A percentile compares a stretch with the other conserved stretches of the same genome.
These are phyloP conservation scores for Gymnosoma rotundatum DNA, from an alignment of 2,888 invertebrate genomes.

Conservation along the genomic window DNA sequence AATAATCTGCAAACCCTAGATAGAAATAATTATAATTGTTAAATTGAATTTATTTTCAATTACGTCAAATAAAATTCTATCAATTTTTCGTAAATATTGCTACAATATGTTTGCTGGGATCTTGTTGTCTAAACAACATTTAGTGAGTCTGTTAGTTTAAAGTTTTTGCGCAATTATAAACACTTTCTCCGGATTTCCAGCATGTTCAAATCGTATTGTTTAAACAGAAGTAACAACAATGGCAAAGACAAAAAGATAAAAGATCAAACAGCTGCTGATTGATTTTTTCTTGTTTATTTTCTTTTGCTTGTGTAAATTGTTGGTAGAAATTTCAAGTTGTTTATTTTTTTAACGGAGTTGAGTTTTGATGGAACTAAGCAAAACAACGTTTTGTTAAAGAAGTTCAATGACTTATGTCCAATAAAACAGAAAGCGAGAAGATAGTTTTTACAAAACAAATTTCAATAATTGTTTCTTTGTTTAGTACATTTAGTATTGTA, in stretches of 20 bases:
- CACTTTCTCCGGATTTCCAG: constrained; percentile 68
- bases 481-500: no score
- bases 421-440: neutral
- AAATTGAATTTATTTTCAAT: neutral
- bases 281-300: constrained; percentile 11
- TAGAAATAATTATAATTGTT: no score
- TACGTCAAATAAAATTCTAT: neutral
- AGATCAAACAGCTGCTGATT: constrained; percentile 45
- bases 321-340: constrained; percentile 31
- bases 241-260: constrained; percentile 21
- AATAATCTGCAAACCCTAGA: no score
- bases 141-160: neutral
- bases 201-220: constrained; percentile 30
- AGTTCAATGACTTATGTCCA: constrained; percentile 48
- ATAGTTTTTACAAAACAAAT: neutral
- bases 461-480: no score
- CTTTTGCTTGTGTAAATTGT: neutral
- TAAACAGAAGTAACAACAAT: constrained; percentile 18
- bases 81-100: neutral
- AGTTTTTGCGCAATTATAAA: constrained; percentile 55
- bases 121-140: constrained; percentile 33
- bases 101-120: neutral
- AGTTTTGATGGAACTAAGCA: neutral
- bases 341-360: constrained; percentile 3
- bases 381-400: neutral